These are phyloP conservation scores for Pantelozetes paolii DNA, from an alignment of 2,888 invertebrate genomes.

Conservation along the genomic window DNA sequence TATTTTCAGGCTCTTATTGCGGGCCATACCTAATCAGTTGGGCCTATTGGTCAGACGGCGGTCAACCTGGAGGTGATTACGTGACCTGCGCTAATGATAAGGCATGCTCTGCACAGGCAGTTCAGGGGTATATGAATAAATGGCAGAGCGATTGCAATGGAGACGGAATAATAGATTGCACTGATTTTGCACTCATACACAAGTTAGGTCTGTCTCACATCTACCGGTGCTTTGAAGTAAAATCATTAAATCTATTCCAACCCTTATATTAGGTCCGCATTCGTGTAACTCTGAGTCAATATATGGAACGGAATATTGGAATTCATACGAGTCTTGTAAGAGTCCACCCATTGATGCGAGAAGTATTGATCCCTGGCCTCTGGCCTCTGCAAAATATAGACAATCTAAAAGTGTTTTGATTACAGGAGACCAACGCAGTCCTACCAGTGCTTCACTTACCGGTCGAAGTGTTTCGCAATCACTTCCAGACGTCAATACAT, in stretches of 20 bases:
- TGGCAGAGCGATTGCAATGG: constrained; percentile 47
- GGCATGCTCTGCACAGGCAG: constrained; percentile 68
- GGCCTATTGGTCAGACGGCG: constrained; percentile 80
- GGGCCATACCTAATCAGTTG: constrained; percentile 80
- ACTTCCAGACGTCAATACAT: neutral
- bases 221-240: neutral
- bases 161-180: constrained; percentile 45
- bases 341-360: neutral
- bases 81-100: constrained; percentile 69
- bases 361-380: too few relatives aligned
- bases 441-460: neutral
- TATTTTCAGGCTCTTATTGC: constrained; percentile 59
- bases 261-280: constrained; percentile 29
- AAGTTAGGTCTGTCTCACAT: constrained; percentile 44
- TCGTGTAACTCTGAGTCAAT: constrained; percentile 34
- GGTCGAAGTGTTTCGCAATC: constrained; percentile 13
- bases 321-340: constrained; percentile 20
- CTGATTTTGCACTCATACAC: constrained; percentile 47
- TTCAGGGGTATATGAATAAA: constrained; percentile 73
- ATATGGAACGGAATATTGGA: constrained; percentile 40
- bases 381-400: too few relatives aligned
- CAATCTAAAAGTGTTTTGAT: too few relatives aligned
- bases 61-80: constrained; percentile 64
- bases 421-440: too few relatives aligned
- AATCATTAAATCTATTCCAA: neutral